Base-by-base conservation (phyloP, 2,113 vertebrate genomes). In the Anhinga anhinga region DNA sequence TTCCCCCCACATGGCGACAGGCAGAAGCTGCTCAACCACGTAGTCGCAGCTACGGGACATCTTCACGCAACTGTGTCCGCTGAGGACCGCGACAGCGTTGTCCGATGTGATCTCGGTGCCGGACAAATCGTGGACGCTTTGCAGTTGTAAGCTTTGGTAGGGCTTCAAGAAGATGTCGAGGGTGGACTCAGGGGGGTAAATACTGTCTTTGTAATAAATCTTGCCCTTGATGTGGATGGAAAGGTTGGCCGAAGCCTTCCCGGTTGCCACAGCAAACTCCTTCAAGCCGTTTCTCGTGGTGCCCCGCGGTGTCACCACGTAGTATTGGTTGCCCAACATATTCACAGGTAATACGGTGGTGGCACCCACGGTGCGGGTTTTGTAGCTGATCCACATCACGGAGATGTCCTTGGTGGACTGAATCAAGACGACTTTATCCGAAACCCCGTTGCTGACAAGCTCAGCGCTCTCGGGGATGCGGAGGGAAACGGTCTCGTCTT, bases 21-120 rank as follows among this genome's bases (percentile, higher is more conserved):
- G 98, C n/a, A 97, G 89, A 8, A 99, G 97, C 82, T 99, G 98
- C 82, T 99, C 98, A 9, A 96, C 98, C 20, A 98, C 98, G 1
- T 98, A 97, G 79, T 98, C 98, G 26, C 95, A 98, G 8, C 65
- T 45, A 18, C 8, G 16, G 44, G 7, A 18, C 3, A 38, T 36
- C 94, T 90, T 96, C 5, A 92, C 92, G 36, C 98, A 99, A 3
- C 79, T 97, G 94, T 98, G 98, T 2, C 98, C 98, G 1, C 97
- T 95, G 71, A 98, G 38, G 56, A 98, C 97, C 0, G 96, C 98
- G 10, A 98, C 95, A 1, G 97, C 95, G 5, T 15, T 29, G 38
- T 96, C 29, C 0, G 98, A 95, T 5, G 71, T 47, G 27, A 99
- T 78, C 15, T 65, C 55, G 20, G 96, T 96, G 29, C 98, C 98